Conservation (phyloP, 2,888 invertebrate species). For the Papilio protenor region DNA sequence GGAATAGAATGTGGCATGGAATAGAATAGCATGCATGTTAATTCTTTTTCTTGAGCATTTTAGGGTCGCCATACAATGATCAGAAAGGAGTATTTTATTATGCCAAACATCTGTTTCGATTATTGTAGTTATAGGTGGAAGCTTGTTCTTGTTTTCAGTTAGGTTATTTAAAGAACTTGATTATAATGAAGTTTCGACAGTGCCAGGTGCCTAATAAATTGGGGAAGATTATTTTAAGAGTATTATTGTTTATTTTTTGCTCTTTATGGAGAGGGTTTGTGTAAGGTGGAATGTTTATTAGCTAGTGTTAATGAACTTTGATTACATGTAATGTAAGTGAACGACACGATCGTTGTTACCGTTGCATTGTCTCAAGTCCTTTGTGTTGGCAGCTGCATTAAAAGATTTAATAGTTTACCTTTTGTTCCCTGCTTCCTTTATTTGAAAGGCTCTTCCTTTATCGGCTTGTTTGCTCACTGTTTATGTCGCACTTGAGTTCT, state of each 20-base stretch:
- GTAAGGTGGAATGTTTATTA: background rate
- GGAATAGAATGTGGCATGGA: background rate
- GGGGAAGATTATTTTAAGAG: background rate
- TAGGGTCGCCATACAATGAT: background rate
- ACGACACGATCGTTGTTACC: background rate
- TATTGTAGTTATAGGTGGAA: background rate
- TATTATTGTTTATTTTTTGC: background rate
- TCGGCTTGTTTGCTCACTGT: constrained; percentile 36
- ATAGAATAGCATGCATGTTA: background rate
- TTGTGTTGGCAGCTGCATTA: constrained; percentile 37
- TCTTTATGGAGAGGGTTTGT: background rate
- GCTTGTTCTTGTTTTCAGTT: background rate
- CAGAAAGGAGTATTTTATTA: background rate
- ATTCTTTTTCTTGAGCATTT: background rate
- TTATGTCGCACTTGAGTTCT: constrained; percentile 23
- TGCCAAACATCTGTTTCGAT: background rate
- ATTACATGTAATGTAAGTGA: background rate
- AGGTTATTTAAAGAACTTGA: background rate
- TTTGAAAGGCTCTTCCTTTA: constrained; percentile 37
- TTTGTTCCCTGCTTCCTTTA: constrained; percentile 41
- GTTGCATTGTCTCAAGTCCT: constrained; percentile 15
- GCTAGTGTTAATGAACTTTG: background rate
- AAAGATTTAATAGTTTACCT: constrained; percentile 31
- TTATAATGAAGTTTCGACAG: background rate
- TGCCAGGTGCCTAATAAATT: background rate